Evolutionary conservation across 2,888 invertebrate genomes (phyloP).

Genomic region (Tethea ocularis): DNA sequence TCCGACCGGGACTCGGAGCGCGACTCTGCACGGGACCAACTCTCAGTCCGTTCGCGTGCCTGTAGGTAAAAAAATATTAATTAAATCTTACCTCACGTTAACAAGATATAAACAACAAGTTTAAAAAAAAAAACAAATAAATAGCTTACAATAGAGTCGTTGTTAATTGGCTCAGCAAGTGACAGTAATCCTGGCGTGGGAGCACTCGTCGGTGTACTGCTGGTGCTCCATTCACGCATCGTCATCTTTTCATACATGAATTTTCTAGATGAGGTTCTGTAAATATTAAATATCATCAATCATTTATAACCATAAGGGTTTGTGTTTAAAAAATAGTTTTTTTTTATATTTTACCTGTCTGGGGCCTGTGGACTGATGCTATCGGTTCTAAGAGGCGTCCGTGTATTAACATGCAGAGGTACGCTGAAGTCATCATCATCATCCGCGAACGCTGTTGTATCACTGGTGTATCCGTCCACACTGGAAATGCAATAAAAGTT

Average conservation of each 20-base stretch:
- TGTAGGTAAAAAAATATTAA: neutral
- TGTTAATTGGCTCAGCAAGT: slow-evolving; percentile 66
- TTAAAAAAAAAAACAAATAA: neutral
- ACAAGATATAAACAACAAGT: neutral
- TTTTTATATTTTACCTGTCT: slow-evolving; percentile 60
- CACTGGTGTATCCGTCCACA: slow-evolving; percentile 90
- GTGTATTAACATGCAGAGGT: slow-evolving; percentile 88
- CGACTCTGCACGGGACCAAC: slow-evolving; percentile 84
- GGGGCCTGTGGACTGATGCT: slow-evolving; percentile 77
- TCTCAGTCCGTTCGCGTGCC: slow-evolving; percentile 85
- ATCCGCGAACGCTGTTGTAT: slow-evolving; percentile 90
- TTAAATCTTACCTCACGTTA: neutral
- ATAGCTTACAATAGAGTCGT: slow-evolving; percentile 63
- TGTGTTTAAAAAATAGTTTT: neutral
- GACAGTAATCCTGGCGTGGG: slow-evolving; percentile 76
- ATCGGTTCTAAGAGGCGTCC: slow-evolving; percentile 67
- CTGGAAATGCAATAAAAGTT: slow-evolving; percentile 51
- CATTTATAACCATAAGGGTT: neutral
- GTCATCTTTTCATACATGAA: slow-evolving; percentile 82
- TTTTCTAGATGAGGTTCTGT: slow-evolving; percentile 80
- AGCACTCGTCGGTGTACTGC: slow-evolving; percentile 63
- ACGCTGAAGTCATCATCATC: slow-evolving; percentile 89
- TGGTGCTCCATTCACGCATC: slow-evolving; percentile 78
- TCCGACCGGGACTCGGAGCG: slow-evolving; percentile 86
- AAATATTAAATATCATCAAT: slow-evolving; percentile 15